Evolutionary conservation across 2,888 invertebrate genomes (phyloP).

Genomic region (Thecocarcelia acutangulata): DNA sequence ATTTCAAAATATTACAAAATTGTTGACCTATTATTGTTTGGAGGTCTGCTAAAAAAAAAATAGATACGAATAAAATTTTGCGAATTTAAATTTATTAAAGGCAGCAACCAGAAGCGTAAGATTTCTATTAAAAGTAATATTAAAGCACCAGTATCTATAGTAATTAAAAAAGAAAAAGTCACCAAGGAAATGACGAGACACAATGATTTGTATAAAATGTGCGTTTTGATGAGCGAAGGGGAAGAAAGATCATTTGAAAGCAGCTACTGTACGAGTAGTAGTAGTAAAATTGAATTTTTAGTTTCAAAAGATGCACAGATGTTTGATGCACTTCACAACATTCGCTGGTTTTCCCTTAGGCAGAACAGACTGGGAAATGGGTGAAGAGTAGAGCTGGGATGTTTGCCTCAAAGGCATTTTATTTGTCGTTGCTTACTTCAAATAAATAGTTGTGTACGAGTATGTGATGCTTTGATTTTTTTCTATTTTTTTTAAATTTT

Average conservation of each 20-base stretch:
- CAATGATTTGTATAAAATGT: neutral
- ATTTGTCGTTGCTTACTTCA: constrained; percentile 24
- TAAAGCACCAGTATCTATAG: too few species aligned
- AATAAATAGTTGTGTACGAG: constrained; percentile 11
- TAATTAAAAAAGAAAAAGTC: neutral
- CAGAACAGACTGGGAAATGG: neutral
- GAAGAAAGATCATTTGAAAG: constrained; percentile 18
- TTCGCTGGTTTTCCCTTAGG: constrained; percentile 8
- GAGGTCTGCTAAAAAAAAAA: too few species aligned
- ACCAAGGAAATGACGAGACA: constrained; percentile 36
- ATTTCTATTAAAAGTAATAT: too few species aligned
- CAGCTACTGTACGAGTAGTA: constrained; percentile 24
- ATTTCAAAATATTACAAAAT: too few species aligned
- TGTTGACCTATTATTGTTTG: too few species aligned
- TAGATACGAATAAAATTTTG: too few species aligned
- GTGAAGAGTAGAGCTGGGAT: neutral
- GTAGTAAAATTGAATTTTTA: constrained; percentile 41
- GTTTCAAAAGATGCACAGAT: constrained; percentile 23
- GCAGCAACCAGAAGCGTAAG: too few species aligned
- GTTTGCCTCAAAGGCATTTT: constrained; percentile 46
- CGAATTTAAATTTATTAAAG: too few species aligned
- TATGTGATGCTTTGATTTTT: neutral
- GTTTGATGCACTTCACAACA: neutral
- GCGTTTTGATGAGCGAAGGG: neutral
- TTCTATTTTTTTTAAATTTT: constrained; percentile 55